Conservation (phyloP, 2,888 invertebrate species). For the Leptinotarsa haldemani region DNA sequence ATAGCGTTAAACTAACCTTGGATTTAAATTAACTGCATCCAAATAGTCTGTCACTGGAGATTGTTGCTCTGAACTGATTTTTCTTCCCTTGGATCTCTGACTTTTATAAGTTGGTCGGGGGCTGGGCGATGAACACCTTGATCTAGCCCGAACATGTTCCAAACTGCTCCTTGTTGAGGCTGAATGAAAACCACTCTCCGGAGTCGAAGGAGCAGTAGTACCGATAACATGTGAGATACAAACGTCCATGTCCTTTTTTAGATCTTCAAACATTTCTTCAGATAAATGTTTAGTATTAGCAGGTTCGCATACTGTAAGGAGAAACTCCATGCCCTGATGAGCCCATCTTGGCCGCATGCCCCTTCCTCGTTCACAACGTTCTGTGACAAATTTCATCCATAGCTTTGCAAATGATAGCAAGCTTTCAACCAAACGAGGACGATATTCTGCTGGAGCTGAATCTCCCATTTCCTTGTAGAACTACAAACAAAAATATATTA, state of each 20-base stretch:
- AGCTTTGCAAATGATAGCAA: conserved; percentile 79
- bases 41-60: conserved; percentile 52
- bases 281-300: conserved; percentile 81
- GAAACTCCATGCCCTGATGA: conserved; percentile 87
- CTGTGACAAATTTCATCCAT: conserved; percentile 91
- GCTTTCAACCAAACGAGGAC: conserved; percentile 69
- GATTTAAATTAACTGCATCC: conserved; percentile 50
- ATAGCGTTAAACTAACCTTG: conserved; percentile 37
- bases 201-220: conserved; percentile 61
- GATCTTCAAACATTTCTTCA: conserved; percentile 82
- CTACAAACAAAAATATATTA: conserved; percentile 56
- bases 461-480: conserved; percentile 80
- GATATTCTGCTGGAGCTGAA: conserved; percentile 66
- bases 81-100: conserved; percentile 58
- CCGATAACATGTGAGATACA: conserved; percentile 91
- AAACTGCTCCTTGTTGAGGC: conserved; percentile 59
- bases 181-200: conserved; percentile 62
- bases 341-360: conserved; percentile 90
- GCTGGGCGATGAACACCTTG: conserved; percentile 63
- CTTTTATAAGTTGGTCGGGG: conserved; percentile 62
- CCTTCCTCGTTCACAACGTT: conserved; percentile 81
- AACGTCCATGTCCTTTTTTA: conserved; percentile 84
- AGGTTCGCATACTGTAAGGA: conserved; percentile 87
- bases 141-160: conserved; percentile 57
- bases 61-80: conserved; percentile 60